Percentiles rank a stretch among this genome's conserved stretches.
Evolutionary conservation across 2,888 invertebrate species (phyloP).

Genomic region (Drosophila multiciliata): DNA sequence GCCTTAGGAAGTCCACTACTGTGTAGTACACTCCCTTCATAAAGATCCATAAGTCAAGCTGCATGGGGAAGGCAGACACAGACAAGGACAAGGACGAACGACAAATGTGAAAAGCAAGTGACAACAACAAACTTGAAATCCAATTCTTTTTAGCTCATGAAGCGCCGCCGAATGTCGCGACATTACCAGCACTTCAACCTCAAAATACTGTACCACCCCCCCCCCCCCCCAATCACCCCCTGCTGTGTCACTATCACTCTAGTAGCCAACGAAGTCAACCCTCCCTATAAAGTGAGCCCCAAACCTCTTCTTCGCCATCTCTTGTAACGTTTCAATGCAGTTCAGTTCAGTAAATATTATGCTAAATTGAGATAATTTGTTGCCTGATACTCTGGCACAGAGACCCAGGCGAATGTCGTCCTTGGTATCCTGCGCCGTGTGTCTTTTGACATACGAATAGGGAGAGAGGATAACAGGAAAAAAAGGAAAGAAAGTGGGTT

Average conservation of each 20-base stretch:
- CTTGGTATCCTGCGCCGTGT: slow-evolving; percentile 12
- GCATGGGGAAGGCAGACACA: slow-evolving; percentile 14
- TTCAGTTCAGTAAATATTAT: slow-evolving; percentile 75
- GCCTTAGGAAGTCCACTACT: slow-evolving; percentile 40
- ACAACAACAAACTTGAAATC: slow-evolving; percentile 51
- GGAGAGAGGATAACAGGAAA: not conserved
- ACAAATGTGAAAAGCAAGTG: slow-evolving; percentile 22
- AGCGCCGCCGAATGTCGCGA: slow-evolving; percentile 61
- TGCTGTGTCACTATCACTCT: not conserved
- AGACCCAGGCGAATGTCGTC: slow-evolving; percentile 26
- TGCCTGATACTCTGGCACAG: slow-evolving; percentile 58
- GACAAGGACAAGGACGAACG: slow-evolving; percentile 28
- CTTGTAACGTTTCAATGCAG: slow-evolving; percentile 69
- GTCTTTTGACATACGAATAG: not conserved
- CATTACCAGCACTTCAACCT: slow-evolving; percentile 36
- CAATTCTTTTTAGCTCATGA: slow-evolving; percentile 74
- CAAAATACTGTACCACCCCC: slow-evolving; percentile 4
- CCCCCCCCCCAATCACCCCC: not conserved
- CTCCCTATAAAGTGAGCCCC: not conserved
- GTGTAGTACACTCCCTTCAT: slow-evolving; percentile 4
- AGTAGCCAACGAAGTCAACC: not conserved
- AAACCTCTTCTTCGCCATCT: slow-evolving; percentile 7
- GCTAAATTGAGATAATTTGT: slow-evolving; percentile 79
- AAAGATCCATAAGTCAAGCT: slow-evolving; percentile 61
- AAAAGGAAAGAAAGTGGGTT: not conserved